phyloP scores from a whole-genome alignment of 2,797 vertebrate genomes.

The Premnoplex brunnescens region DNA sequence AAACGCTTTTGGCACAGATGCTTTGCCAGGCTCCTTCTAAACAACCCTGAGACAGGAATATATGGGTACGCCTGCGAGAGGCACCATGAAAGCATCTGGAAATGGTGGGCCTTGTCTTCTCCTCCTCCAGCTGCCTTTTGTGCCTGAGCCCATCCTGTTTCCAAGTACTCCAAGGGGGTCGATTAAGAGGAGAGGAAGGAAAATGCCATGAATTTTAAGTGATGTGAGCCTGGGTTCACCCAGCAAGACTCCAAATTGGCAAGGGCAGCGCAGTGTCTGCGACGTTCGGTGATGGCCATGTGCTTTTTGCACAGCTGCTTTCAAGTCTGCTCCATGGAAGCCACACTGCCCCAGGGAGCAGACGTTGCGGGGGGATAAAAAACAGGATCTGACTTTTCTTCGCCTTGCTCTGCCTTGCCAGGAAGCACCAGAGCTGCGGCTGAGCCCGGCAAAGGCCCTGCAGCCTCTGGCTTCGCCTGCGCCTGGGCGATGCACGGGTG shows the following conservation, averaged over 20 bases:
- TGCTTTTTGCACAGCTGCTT: background rate
- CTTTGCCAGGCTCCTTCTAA: constrained; percentile 12
- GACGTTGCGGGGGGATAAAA: fast-evolving
- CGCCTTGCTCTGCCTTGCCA: background rate
- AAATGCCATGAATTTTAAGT: background rate
- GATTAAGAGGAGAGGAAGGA: constrained; percentile 9
- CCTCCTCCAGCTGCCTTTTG: background rate
- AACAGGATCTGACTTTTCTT: background rate
- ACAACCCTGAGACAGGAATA: background rate
- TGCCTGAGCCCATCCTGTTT: background rate
- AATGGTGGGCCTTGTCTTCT: background rate
- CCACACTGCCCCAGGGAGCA: background rate
- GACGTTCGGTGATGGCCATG: background rate
- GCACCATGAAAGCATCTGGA: background rate
- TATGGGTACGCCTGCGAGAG: background rate
- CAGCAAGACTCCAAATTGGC: background rate
- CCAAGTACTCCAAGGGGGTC: background rate
- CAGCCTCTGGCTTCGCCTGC: background rate
- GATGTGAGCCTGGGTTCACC: background rate
- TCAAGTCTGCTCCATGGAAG: background rate
- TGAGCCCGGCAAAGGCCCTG: background rate
- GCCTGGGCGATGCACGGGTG: background rate
- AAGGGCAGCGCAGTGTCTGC: background rate
- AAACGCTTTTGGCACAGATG: constrained; percentile 35
- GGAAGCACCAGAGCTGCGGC: background rate